Percentiles rank a stretch among this genome's conserved stretches.
phyloP scores from a whole-genome alignment of 2,888 invertebrate genomes.

The Odiellus spinosus region DNA sequence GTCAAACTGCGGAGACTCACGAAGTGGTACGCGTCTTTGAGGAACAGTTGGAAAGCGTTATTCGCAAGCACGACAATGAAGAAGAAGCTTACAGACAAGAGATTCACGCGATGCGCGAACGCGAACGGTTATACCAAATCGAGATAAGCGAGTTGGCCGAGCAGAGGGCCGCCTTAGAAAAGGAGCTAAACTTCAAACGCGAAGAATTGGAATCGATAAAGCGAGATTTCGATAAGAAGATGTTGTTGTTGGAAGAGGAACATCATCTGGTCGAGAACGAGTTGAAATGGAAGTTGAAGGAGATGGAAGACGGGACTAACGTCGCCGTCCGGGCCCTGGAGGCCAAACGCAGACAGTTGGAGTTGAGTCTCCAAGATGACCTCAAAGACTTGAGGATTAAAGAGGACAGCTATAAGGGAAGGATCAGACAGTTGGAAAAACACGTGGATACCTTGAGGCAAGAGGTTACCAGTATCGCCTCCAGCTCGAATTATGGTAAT shows the following conservation, averaged over 20 bases:
- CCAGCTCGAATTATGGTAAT: no score
- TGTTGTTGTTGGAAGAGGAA: slow-evolving; percentile 8
- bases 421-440: slow-evolving; percentile 13
- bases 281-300: slow-evolving; percentile 12
- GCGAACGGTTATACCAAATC: background rate
- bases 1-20: background rate
- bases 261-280: slow-evolving; percentile 15
- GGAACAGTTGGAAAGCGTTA: background rate
- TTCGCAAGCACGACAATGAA: background rate
- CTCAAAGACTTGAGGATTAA: slow-evolving; percentile 14
- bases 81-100: background rate
- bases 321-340: slow-evolving; percentile 13
- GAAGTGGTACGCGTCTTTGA: background rate
- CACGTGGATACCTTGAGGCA: slow-evolving; percentile 8
- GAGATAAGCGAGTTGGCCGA: background rate
- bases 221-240: background rate
- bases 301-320: slow-evolving; percentile 16
- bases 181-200: slow-evolving; percentile 9
- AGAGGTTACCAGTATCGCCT: no score
- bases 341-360: slow-evolving; percentile 11
- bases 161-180: slow-evolving; percentile 2
- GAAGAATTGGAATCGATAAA: slow-evolving; percentile 2
- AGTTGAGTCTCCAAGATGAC: slow-evolving; percentile 14
- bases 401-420: slow-evolving; percentile 13
- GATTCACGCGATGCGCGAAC: background rate